Evolutionary conservation across 2,888 invertebrate species (phyloP), one percentile per base, ranked within the genome.

Genomic region (Scelioninae gen. 1): DNA sequence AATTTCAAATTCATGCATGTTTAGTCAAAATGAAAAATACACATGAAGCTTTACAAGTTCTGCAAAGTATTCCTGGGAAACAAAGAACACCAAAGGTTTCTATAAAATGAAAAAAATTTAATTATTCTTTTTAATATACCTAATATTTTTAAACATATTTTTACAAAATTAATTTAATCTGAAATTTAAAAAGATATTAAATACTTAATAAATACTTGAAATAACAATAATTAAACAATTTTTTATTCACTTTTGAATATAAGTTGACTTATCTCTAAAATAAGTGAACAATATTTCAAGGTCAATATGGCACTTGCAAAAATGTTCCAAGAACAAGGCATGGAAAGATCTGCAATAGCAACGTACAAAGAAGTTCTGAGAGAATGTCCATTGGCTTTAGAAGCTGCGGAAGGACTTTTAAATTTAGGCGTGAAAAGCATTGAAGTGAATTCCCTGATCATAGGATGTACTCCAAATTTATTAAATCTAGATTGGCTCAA

Each of bases 291-390:
- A 7, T 34, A 7, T 38, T 75, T 82, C 29, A 32, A 91, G 91
- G 88, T 92, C 4, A 96, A 97, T 89, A 95, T 96, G 94, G 95
- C 96, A 10, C 91, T 97, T 66, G 97, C 95, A 5, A 95, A 95
- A 89, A 93, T 97, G 85, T 95, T 95, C 86, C 94, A 95, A 86
- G 94, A 95, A 82, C 94, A 94, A 72, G 95, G 95, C 10, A 95
- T 95, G 93, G 95, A 96, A 86, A 92, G 95, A 63, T 95, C 95
- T 13, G 96, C 96, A 0, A 94, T 95, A 62, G 94, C 95, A 1
- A 95, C 95, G 34, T 97, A 95, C 90, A 96, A 96, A 90, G 97
- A 97, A 93, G 96, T 97, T 9, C 90, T 97, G 58, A 94, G 95
- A 84, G 95, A 95, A 87, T 95, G 95, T 88, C 96, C 97, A 0